phyloP scores from a whole-genome alignment of 2,888 invertebrate genomes.

The Euphydryas editha region DNA sequence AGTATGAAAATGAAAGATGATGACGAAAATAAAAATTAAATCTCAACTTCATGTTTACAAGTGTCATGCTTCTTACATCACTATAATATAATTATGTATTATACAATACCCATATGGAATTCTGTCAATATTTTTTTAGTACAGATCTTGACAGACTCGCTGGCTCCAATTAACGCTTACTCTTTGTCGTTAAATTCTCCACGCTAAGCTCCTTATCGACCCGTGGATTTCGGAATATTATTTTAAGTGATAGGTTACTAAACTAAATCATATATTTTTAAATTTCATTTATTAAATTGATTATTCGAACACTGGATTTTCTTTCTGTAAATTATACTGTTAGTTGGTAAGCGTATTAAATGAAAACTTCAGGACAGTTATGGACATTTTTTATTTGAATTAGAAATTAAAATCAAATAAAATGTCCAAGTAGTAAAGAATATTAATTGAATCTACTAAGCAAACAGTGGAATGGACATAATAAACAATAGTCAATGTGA shows the following conservation, averaged over 20 bases:
- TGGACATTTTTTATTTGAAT: too few relatives aligned
- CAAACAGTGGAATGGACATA: background rate
- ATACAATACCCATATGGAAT: background rate
- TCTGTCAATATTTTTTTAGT: slow-evolving; percentile 1
- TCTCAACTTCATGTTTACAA: background rate
- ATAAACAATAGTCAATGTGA: slow-evolving; percentile 4
- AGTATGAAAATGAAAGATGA: too few relatives aligned
- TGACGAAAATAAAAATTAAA: too few relatives aligned
- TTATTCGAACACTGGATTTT: too few relatives aligned
- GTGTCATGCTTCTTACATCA: background rate
- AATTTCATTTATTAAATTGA: background rate
- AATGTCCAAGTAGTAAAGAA: too few relatives aligned
- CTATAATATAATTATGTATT: too few relatives aligned
- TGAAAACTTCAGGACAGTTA: too few relatives aligned
- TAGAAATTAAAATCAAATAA: too few relatives aligned
- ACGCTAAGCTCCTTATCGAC: slow-evolving; percentile 30
- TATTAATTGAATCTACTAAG: background rate
- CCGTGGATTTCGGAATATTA: slow-evolving; percentile 10
- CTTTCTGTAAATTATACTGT: too few relatives aligned
- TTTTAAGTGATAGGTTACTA: slow-evolving; percentile 9
- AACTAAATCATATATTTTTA: background rate
- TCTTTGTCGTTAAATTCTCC: slow-evolving; percentile 33
- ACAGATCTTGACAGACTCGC: slow-evolving; percentile 27
- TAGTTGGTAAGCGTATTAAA: too few relatives aligned
- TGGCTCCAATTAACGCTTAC: slow-evolving; percentile 33